phyloP scores from a whole-genome alignment of 2,888 invertebrate species.

The Tipula helvola region DNA sequence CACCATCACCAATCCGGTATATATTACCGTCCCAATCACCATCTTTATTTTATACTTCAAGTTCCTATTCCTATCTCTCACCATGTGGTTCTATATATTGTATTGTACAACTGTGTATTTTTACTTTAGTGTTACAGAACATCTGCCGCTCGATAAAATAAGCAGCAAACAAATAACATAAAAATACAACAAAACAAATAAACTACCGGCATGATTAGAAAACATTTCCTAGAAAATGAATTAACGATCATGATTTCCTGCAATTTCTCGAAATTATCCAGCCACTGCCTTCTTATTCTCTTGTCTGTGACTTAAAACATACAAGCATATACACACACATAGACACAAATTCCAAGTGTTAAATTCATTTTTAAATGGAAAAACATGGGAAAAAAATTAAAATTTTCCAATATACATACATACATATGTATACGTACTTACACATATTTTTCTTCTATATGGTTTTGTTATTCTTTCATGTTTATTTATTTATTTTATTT shows the following conservation, averaged over 20 bases:
- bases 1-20: not conserved
- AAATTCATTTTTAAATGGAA: not conserved
- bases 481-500: not conserved
- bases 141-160: not conserved
- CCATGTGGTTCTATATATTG: not conserved
- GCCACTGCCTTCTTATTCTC: not conserved
- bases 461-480: not conserved
- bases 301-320: not conserved
- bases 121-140: not conserved
- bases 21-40: not conserved
- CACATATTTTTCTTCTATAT: not conserved
- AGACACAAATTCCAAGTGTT: not conserved
- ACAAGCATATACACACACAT: not conserved
- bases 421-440: too few species aligned
- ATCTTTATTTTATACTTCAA: not conserved
- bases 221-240: not conserved
- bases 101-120: not conserved
- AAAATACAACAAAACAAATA: not conserved
- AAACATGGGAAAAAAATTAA: not conserved
- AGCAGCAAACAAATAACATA: not conserved
- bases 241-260: not conserved
- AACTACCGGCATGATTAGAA: not conserved
- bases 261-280: not conserved
- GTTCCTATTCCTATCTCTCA: not conserved
- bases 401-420: not conserved